Conservation (phyloP, 2,113 vertebrate genomes). For the Uria aalge region DNA sequence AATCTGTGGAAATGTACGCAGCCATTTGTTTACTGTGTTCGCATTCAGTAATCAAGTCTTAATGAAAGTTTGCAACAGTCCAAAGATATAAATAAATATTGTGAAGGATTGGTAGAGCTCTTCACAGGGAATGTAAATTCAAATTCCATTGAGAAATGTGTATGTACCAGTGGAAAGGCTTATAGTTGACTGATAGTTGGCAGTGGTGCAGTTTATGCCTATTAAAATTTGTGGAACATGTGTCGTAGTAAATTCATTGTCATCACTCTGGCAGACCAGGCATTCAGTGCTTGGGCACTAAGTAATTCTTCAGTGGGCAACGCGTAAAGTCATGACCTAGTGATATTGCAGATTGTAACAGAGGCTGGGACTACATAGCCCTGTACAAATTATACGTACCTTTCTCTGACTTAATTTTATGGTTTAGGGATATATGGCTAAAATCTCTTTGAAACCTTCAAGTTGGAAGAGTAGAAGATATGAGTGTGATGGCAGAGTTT, state of each 20-base stretch:
- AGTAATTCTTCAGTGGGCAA: not conserved
- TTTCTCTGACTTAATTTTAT: not conserved
- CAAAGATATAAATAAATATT: not conserved
- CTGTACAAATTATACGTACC: fast-evolving
- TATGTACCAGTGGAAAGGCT: not conserved
- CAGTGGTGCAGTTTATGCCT: not conserved
- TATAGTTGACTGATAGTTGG: not conserved
- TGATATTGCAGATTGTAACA: not conserved
- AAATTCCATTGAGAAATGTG: not conserved
- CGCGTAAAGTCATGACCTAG: not conserved
- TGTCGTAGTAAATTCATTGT: not conserved
- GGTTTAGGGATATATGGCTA: not conserved
- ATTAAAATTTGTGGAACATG: not conserved
- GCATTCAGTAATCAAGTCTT: not conserved
- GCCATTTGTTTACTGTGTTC: not conserved
- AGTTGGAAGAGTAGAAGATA: not conserved
- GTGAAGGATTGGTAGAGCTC: not conserved
- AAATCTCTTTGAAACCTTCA: not conserved
- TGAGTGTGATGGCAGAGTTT: not conserved
- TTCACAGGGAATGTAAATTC: not conserved
- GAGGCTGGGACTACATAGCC: not conserved
- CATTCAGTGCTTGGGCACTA: not conserved
- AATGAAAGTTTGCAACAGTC: not conserved
- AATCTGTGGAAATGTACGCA: not conserved
- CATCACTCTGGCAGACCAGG: not conserved